A percentile compares a stretch with the other conserved stretches of the same genome.
Conservation (phyloP, 2,797 vertebrate species). For the Poliocrania exsul region DNA sequence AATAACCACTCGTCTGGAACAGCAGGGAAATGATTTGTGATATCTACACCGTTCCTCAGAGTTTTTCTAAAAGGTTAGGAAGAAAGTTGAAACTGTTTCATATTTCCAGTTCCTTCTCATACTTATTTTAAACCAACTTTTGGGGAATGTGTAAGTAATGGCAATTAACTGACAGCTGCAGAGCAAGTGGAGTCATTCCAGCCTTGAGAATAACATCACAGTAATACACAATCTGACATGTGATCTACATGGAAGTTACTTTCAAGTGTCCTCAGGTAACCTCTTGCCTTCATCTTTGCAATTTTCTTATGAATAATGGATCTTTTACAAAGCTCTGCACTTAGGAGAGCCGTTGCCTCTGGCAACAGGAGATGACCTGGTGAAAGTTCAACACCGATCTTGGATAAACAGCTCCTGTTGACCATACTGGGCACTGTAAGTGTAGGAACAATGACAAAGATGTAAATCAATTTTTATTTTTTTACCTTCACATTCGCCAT, state of each 20-base stretch:
- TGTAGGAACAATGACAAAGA: neutral
- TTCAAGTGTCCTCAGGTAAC: neutral
- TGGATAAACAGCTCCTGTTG: neutral
- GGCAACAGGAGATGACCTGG: neutral
- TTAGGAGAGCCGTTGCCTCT: neutral
- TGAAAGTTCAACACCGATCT: neutral
- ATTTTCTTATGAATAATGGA: neutral
- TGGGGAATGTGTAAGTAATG: neutral
- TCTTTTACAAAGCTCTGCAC: neutral
- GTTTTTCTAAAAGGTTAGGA: neutral
- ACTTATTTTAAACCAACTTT: neutral
- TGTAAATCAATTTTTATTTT: fast-evolving
- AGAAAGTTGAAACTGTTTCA: neutral
- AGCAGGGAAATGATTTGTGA: neutral
- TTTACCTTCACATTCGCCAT: neutral
- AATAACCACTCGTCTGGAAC: neutral
- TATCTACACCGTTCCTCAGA: neutral
- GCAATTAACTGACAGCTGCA: neutral
- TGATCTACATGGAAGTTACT: neutral
- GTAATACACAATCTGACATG: neutral
- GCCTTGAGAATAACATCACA: neutral
- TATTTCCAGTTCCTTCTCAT: neutral
- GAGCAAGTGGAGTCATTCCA: neutral
- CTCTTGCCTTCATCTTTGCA: neutral
- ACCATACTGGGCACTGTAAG: neutral